phyloP scores from a whole-genome alignment of 2,113 vertebrate species.

The Syrrhaptes paradoxus region DNA sequence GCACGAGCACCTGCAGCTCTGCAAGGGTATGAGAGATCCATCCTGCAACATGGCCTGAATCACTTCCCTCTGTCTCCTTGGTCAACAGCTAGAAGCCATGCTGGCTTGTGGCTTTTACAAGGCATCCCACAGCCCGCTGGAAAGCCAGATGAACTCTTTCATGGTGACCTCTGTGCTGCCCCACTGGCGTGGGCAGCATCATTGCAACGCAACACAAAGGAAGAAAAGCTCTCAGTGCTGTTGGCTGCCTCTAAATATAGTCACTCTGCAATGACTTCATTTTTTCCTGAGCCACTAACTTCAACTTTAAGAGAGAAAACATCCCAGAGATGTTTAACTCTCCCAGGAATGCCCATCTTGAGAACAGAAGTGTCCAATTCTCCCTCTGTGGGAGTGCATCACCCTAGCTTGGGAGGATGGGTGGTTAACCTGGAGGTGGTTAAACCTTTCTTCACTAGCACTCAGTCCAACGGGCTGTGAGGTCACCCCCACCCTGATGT shows the following conservation, averaged over 20 bases:
- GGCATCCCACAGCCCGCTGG: not conserved
- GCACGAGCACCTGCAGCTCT: not conserved
- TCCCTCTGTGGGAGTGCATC: not conserved
- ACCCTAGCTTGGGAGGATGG: not conserved
- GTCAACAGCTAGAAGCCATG: not conserved
- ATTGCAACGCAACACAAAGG: not conserved
- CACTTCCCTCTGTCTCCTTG: not conserved
- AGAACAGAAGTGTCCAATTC: not conserved
- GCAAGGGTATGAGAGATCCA: not conserved
- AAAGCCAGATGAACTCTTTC: slow-evolving; percentile 2
- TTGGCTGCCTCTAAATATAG: slow-evolving; percentile 23
- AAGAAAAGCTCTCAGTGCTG: not conserved
- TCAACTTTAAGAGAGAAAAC: slow-evolving; percentile 9
- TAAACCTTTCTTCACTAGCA: not conserved
- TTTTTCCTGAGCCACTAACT: slow-evolving; percentile 11
- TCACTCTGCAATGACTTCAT: slow-evolving; percentile 9
- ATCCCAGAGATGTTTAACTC: not conserved
- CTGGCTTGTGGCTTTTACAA: not conserved
- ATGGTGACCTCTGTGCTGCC: not conserved
- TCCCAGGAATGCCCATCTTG: not conserved
- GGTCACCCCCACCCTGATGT: not conserved
- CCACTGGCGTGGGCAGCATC: not conserved
- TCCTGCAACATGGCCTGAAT: too few species aligned
- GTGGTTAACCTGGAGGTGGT: not conserved
- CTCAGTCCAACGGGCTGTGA: rapidly evolving